phyloP scores from a whole-genome alignment of 2,113 vertebrate species.

The Martes martes region DNA sequence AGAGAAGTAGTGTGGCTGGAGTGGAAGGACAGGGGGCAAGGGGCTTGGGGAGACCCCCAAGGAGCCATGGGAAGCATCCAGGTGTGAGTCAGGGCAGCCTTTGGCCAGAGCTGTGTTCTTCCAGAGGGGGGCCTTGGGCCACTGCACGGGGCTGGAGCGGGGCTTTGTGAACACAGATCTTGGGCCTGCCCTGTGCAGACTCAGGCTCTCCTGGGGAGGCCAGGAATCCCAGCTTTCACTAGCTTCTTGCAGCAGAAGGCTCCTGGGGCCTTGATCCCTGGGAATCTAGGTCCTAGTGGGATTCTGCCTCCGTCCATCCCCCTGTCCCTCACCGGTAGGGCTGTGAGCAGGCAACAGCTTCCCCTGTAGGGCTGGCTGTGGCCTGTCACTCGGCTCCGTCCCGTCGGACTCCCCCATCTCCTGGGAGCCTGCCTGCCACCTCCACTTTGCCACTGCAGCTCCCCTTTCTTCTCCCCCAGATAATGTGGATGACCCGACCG shows the following conservation, averaged over 20 bases:
- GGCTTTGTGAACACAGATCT: background rate
- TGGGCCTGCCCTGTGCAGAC: background rate
- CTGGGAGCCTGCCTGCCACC: rapidly evolving
- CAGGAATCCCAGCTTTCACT: background rate
- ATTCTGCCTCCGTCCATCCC: background rate
- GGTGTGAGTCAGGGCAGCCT: background rate
- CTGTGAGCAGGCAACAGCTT: background rate
- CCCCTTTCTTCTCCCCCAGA: conserved; percentile 79
- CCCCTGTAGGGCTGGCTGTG: background rate
- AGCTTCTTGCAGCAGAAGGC: background rate
- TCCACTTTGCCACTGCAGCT: rapidly evolving
- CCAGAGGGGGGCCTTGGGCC: background rate
- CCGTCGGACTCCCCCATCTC: background rate
- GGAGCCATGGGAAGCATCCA: background rate
- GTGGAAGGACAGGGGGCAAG: background rate
- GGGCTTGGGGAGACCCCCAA: background rate
- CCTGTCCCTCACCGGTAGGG: background rate
- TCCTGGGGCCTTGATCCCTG: background rate
- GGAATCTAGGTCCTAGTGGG: background rate
- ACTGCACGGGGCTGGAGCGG: rapidly evolving
- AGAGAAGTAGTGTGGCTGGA: background rate
- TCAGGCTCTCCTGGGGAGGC: background rate
- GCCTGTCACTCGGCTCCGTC: background rate
- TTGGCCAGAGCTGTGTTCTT: background rate
- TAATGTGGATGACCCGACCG: conserved; percentile 96